Evolutionary conservation across 2,113 vertebrate genomes (phyloP), one percentile per base, ranked within the genome.

Genomic region (Spea bombifrons): DNA sequence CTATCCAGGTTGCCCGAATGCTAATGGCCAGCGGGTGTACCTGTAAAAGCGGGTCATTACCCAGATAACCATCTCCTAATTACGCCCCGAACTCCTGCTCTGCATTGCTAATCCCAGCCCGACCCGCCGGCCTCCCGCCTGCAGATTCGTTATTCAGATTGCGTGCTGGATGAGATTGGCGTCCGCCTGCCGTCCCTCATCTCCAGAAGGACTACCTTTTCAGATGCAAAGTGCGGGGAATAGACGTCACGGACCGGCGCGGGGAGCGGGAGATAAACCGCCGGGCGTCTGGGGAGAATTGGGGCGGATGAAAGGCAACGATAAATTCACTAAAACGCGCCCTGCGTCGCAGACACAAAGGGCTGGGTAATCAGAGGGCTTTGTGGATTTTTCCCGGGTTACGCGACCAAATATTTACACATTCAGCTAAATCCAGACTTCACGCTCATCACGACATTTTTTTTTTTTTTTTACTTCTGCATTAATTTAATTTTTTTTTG

Each of bases 221-320:
- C 59, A 75, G 61, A 75, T 75, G 73, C 61, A 75, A 66, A 75
- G 73, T 45, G 64, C 65, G 43, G 50, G 61, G 73, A 47, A 50
- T n/a, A 63, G 61, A 30, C 47, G 43, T 17, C 7, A 5, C 52
- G 3, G 48, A 68, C 65, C 43, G 8, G 50, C 63, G 75, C 65
- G 75, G 52, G 57, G 43, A 15, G n/a, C 43, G 6, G 75, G 64
- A 2, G 75, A 68, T 68, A 59, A 67, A 76, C 75, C 67, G 68
- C 66, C 52, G 65, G 73, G 53, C 50, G 49, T 66, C 75, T 68
- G 65, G 75, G 75, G 75, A 68, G 68, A 76, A 68, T 76, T 76
- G 68, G 66, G 75, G 13, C 52, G 66, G 65, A 76, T 76, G 46
- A 76, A 76, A 69, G 50, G 75, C 66, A 75, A 59, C 45, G 74